phyloP scores from a whole-genome alignment of 2,797 vertebrate genomes.

The Myotis daubentonii region DNA sequence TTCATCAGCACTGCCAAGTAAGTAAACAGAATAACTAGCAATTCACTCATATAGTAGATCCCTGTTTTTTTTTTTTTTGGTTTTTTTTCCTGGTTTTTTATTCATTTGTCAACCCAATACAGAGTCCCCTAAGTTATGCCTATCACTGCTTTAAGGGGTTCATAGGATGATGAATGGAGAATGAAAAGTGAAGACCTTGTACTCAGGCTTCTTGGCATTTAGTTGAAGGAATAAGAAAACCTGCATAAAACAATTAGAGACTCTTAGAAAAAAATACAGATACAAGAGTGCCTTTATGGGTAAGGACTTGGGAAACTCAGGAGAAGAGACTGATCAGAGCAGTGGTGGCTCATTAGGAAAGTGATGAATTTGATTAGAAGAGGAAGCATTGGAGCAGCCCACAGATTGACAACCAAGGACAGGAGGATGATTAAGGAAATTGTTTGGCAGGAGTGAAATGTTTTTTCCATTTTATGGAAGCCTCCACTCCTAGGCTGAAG shows the following conservation, averaged over 20 bases:
- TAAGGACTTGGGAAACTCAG: neutral
- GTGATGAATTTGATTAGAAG: neutral
- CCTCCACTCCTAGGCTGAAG: neutral
- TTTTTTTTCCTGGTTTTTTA: neutral
- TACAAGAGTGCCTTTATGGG: neutral
- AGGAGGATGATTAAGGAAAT: neutral
- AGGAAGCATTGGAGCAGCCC: neutral
- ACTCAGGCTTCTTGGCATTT: neutral
- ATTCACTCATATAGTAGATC: neutral
- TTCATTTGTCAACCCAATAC: neutral
- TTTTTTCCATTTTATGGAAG: neutral
- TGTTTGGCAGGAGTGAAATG: neutral
- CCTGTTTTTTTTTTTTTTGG: neutral
- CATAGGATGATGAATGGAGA: neutral
- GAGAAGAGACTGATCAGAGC: neutral
- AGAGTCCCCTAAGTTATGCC: neutral
- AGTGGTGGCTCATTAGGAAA: neutral
- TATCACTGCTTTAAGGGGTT: neutral
- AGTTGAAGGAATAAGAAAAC: neutral
- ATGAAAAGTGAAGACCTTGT: neutral
- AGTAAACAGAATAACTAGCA: slow-evolving; percentile 28
- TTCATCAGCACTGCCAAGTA: slow-evolving; percentile 97
- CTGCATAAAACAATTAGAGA: neutral
- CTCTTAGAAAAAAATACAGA: neutral
- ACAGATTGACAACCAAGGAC: neutral